Base-by-base conservation (phyloP, 2,797 vertebrate species). In the Bovichtus diacanthus region DNA sequence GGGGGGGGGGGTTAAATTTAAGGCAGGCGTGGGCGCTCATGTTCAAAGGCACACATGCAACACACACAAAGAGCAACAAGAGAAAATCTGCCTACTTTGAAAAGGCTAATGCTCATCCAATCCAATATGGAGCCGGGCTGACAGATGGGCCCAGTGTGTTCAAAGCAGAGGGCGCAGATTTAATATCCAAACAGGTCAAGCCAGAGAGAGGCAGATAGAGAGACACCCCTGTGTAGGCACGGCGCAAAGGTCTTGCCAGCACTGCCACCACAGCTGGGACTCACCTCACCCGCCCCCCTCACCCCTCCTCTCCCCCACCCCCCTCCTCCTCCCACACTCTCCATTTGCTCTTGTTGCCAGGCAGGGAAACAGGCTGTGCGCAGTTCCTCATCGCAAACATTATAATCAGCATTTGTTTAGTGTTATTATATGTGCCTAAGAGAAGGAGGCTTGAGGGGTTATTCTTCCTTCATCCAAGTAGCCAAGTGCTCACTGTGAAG, bases 61-160 rank as follows among this genome's bases (percentile, higher is more conserved):
- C 62, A 34, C 34, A 50, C 56, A 84, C 82, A 85, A 43, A 84
- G 70, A 55, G 76, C 85, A 78, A 80, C 46, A 46, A 90, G 81
- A 90, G 91, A 85, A 94, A 92, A 94, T 92, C 89, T 92, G 85
- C 87, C 86, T 90, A 90, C 92, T 95, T 90, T 95, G 91, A 94
- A 93, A 87, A 61, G 46, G 80, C 90, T 94, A 91, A 93, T 93
- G 92, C 92, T 94, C 92, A 91, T 95, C 90, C 93, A 94, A 94
- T 92, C 93, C 90, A 93, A 90, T 90, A 90, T 85, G 90, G 90
- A 94, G 88, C 82, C n/a, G 25, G 79, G 91, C 88, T 94, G 94
- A 94, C 95, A 96, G 95, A 95, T 95, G 95, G 94, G 92, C 91
- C 84, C 94, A 90, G 93, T 93, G 93, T 91, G 94, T 94, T 96